Evolutionary conservation across 2,113 vertebrate species (phyloP).

Genomic region (Macaca fascicularis): DNA sequence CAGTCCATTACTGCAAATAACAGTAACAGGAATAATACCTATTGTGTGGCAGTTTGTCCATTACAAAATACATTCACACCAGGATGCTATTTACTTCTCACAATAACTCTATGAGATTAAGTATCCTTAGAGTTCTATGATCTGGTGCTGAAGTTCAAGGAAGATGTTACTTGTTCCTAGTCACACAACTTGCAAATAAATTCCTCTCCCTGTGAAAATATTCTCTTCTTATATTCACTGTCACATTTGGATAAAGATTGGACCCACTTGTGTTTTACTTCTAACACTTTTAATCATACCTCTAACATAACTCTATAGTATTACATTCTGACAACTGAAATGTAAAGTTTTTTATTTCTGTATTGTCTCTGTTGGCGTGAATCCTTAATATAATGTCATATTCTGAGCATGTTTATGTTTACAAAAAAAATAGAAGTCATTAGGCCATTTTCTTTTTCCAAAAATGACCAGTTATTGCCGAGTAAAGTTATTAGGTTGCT

Average conservation of each 20-base stretch:
- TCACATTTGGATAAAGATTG: background rate
- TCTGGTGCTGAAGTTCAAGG: background rate
- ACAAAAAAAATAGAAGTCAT: background rate
- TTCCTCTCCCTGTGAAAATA: background rate
- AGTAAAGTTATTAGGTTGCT: background rate
- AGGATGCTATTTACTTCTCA: background rate
- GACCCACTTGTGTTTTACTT: background rate
- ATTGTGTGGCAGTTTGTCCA: background rate
- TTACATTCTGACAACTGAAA: background rate
- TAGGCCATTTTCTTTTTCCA: background rate
- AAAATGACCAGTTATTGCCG: background rate
- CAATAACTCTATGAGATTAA: background rate
- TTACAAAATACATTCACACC: background rate
- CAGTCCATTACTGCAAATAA: background rate
- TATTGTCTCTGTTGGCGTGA: background rate
- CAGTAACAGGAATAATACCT: background rate
- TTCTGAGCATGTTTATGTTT: background rate
- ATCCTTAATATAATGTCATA: background rate
- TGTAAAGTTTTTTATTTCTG: background rate
- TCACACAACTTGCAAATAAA: background rate
- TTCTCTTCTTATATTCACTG: background rate
- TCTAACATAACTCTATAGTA: background rate
- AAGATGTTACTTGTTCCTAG: background rate
- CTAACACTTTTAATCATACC: background rate
- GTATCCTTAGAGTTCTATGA: background rate